phyloP scores from a whole-genome alignment of 92 coral and sea anemone species.

The Epizoanthus rinbou region DNA sequence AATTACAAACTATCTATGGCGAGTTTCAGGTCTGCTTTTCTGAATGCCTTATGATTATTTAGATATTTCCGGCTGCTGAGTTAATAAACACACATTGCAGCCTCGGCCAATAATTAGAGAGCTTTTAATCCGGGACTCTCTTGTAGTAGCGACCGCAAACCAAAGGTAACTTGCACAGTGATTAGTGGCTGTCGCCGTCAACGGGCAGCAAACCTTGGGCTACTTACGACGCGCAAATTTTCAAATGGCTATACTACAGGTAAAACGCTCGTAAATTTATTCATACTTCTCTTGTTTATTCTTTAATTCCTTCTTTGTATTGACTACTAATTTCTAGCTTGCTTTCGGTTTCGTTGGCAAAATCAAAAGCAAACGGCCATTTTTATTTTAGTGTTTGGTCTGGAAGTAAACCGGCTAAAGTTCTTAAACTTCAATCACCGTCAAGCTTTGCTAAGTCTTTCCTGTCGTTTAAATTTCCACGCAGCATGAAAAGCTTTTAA shows the following conservation, averaged over 20 bases:
- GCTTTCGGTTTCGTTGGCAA: constrained; percentile 31
- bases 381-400: background rate
- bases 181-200: constrained; percentile 23
- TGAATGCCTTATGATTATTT: constrained; percentile 58
- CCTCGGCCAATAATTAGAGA: constrained; percentile 53
- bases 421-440: constrained; percentile 24
- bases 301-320: constrained; percentile 29
- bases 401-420: background rate
- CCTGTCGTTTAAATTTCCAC: constrained; percentile 33
- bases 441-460: constrained; percentile 36
- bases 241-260: constrained; percentile 81
- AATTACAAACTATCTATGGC: constrained; percentile 30
- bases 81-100: constrained; percentile 64
- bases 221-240: constrained; percentile 39
- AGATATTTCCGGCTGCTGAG: constrained; percentile 72
- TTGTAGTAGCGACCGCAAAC: constrained; percentile 64
- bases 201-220: constrained; percentile 12
- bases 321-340: constrained; percentile 21
- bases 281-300: constrained; percentile 20
- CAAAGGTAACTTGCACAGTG: constrained; percentile 60
- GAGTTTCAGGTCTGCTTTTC: constrained; percentile 19
- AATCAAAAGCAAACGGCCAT: constrained; percentile 33
- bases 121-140: constrained; percentile 71
- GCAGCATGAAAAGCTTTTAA: constrained; percentile 34
- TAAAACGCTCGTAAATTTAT: constrained; percentile 43